Evolutionary conservation across 2,888 invertebrate genomes (phyloP).

Genomic region (Archaeoteleia sp.): DNA sequence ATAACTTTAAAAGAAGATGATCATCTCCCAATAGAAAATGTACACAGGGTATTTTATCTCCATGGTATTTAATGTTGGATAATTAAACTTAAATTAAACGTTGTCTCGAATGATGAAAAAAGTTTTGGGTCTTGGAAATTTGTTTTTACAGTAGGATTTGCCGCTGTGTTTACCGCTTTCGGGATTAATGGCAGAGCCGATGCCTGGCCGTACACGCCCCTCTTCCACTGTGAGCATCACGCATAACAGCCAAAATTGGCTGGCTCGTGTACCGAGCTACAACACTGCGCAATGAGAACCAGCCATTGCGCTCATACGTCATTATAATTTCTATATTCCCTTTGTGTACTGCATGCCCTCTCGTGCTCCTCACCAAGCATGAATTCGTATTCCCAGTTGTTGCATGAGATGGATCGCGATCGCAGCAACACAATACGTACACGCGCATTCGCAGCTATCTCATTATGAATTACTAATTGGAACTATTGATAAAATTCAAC

Average conservation of each 20-base stretch:
- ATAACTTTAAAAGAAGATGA: too few relatives aligned
- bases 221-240: constrained; percentile 45
- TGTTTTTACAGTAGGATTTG: constrained; percentile 10
- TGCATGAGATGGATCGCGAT: constrained; percentile 45
- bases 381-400: constrained; percentile 41
- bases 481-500: constrained; percentile 43
- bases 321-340: constrained; percentile 56
- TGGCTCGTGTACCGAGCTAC: constrained; percentile 41
- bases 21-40: too few relatives aligned
- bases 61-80: background rate
- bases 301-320: constrained; percentile 49
- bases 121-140: constrained; percentile 13
- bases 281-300: constrained; percentile 49
- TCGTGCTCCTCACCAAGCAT: constrained; percentile 32
- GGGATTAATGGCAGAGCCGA: constrained; percentile 48
- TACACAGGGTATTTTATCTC: too few relatives aligned
- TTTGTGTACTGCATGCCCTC: constrained; percentile 40
- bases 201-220: constrained; percentile 47
- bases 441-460: constrained; percentile 26
- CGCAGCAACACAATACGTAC: constrained; percentile 35
- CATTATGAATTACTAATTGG: constrained; percentile 46
- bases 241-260: constrained; percentile 50
- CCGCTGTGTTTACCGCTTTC: constrained; percentile 10
- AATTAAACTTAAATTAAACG: constrained; percentile 26
- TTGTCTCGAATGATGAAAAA: constrained; percentile 21